Base-by-base conservation (phyloP, 2,888 invertebrate genomes). In the Alentia gelatinosa region DNA sequence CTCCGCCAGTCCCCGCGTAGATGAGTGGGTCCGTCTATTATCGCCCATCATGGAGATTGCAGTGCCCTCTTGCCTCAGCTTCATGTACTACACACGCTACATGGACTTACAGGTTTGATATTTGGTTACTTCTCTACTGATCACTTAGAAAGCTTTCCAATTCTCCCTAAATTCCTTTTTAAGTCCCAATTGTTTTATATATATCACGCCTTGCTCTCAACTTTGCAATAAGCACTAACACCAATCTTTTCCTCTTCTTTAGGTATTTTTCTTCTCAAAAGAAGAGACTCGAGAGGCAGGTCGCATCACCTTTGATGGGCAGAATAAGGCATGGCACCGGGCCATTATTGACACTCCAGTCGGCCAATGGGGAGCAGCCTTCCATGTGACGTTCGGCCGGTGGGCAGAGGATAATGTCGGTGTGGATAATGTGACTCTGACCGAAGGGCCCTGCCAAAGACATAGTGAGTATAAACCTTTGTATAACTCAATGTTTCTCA, bases 21-120 rank as follows among this genome's bases (percentile, higher is more conserved):
- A 75, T 7, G 92, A 92, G 56, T 92, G 91, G 91, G 42, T 92
- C n/a, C 89, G 91, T 0, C 92, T 92, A n/a, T 15, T 92, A 50
- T 91, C 91, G 35, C 92, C 92, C 42, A 74, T 89, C 40, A 68
- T 79, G 75, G 15, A 33, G 35, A 42, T 92, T 7, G 19, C 30
- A 1, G 47, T 0, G 15, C 35, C 74, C 23, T 84, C 84, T 37
- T 92, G 92, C 56, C 90, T 92, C 5, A 30, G 42, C 30, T 92
- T 92, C 74, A 63, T 63, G 84, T 92, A 92, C 90, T 90, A 39
- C 86, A 92, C 92, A 37, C 39, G 91, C 35, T 92, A 90, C 89
- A 90, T 92, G 89, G 89, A 92, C 86, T 30, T 91, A 86, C n/a
- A 47, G 74, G 89, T 92, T n/a, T n/a, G n/a, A n/a, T n/a, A n/a